phyloP scores from a whole-genome alignment of 1,140 invertebrate genomes.

The Drosophila repleta region DNA sequence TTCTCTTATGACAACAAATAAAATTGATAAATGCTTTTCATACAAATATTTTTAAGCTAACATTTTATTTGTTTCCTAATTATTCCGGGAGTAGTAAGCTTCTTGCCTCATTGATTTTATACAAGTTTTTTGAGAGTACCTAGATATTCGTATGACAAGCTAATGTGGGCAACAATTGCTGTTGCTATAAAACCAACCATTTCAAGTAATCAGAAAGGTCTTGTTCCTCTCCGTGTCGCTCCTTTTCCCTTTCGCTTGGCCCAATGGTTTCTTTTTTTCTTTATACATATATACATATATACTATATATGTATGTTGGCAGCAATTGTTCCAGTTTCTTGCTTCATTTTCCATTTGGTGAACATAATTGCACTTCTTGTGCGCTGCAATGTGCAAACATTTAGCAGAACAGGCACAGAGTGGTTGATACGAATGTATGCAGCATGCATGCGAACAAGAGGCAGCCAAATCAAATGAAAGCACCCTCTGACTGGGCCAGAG shows the following conservation, averaged over 20 bases:
- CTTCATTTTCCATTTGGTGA: slow-evolving; percentile 72
- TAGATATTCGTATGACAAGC: slow-evolving; percentile 29
- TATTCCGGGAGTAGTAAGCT: no score
- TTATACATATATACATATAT: background rate
- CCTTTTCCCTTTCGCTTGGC: background rate
- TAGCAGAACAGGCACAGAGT: slow-evolving; percentile 10
- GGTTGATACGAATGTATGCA: background rate
- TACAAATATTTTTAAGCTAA: no score
- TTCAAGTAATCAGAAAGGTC: slow-evolving; percentile 28
- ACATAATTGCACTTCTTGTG: slow-evolving; percentile 80
- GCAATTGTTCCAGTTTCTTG: slow-evolving; percentile 67
- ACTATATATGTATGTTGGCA: background rate
- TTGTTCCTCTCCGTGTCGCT: background rate
- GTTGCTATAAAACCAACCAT: slow-evolving; percentile 8
- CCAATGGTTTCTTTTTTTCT: background rate
- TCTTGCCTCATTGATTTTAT: no score
- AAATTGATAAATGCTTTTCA: no score
- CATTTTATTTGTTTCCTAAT: no score
- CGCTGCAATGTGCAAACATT: slow-evolving; percentile 56
- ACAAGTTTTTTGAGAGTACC: slow-evolving; percentile 38
- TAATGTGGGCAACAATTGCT: slow-evolving; percentile 54
- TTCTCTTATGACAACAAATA: no score
- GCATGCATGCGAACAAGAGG: slow-evolving; percentile 20
- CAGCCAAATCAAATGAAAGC: slow-evolving; percentile 75
- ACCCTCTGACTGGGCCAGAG: slow-evolving; percentile 22